Evolutionary conservation across 1,140 invertebrate species (phyloP), one percentile per base, ranked within the genome.

Genomic region (Chelonus insularis): DNA sequence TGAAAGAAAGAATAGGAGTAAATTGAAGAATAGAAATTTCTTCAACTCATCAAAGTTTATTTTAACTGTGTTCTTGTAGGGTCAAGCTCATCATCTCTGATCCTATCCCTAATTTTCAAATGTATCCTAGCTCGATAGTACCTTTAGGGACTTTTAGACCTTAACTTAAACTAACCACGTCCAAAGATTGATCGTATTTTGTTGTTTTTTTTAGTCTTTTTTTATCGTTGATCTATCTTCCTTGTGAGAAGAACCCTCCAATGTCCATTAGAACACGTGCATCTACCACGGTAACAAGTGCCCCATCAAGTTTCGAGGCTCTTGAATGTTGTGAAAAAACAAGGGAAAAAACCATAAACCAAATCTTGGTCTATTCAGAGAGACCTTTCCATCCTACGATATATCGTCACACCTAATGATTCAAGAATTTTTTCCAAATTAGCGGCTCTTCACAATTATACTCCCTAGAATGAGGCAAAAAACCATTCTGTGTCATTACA

Each of bases 201-300:
- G 36, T 66, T 56, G 1, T 37, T 12, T 41, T 55, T 62, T 65
- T 63, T 62, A n/a, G 4, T 29, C 16, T 8, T 67, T 65, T 55
- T 57, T 41, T 60, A 54, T 55, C 41, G 60, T 60, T 62, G 64
- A 62, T 65, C 57, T 36, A 51, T 55, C 55, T 36, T 48, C 50
- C 16, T 45, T n/a, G n/a, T 14, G 11, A 21, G 54, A 48, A 51
- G 48, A 55, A 25, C 52, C 54, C 58, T 58, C n/a, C 61, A 25
- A 58, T 50, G 54, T 60, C 73, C 70, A 75, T 73, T 75, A 73
- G 72, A 75, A 75, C 72, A 73, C 73, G 73, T 75, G 73, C 73
- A 72, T 67, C 69, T 67, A 66, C 60, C 57, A 63, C 58, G 66
- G 48, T 69, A 72, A 73, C 72, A 75, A 75, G 73, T 73, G 69